Evolutionary conservation across 2,888 invertebrate species (phyloP), one percentile per base, ranked within the genome.

Genomic region (Napeogenes inachia): DNA sequence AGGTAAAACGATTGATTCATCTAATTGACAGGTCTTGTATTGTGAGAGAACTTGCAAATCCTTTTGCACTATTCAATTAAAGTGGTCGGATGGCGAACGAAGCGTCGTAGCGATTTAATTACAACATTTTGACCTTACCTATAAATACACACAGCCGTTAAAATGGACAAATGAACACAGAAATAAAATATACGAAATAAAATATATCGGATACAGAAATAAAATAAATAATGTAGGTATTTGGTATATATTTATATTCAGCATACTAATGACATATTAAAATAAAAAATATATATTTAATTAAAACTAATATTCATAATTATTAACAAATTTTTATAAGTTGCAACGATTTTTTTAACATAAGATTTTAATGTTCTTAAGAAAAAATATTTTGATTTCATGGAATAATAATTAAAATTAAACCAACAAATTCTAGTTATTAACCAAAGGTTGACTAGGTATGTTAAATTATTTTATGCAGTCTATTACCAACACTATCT

Each of bases 21-120:
- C 58, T 64, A 66, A 64, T 66, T 64, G 62, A 60, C 53, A 50
- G 62, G 58, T 58, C 62, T 5, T 59, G 64, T 66, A 62, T 54
- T 56, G 54, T 60, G 57, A 38, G 56, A 57, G 42, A 46, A 33
- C 45, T 45, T 64, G 54, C 45, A 50, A 64, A 64, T 60, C 59
- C 64, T 60, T 66, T 66, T 59, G 56, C 56, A 54, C 56, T 42
- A 56, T 64, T 62, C 62, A 66, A 68, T 66, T 68, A 59, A 64
- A 66, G 62, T 61, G 64, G 57, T 61, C 64, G 58, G 59, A 57
- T 54, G 54, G 57, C 62, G 45, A 60, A 45, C 42, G 13, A 50
- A 21, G 59, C 12, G 42, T 61, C 61, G 42, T 60, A 63, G 62
- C 62, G 68, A 67, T 69, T 70, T 71, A 71, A 73, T 73, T 72